Percentiles rank a stretch among this genome's conserved stretches.
These are phyloP conservation scores for Knipowitschia caucasica DNA, from an alignment of 2,797 vertebrate species.

Conservation along the genomic window DNA sequence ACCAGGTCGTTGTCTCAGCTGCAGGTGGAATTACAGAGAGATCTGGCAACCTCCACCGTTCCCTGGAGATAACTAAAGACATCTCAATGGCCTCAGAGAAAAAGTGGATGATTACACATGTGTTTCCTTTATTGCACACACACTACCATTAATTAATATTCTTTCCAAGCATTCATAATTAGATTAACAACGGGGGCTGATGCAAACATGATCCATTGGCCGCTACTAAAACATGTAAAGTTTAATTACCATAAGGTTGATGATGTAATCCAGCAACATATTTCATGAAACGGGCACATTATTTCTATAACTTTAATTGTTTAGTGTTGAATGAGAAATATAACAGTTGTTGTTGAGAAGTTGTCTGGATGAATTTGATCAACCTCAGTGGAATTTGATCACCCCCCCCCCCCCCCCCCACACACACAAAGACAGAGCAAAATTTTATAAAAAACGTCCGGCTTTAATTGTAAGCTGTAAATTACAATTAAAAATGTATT, in stretches of 20 bases:
- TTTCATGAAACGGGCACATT: background rate
- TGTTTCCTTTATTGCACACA: background rate
- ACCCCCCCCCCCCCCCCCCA: too few species aligned
- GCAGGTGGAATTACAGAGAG: conserved; percentile 61
- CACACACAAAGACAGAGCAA: too few species aligned
- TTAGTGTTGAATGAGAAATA: background rate
- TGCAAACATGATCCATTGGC: background rate
- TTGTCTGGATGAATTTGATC: too few species aligned
- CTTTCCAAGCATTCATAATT: background rate
- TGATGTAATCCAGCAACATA: conserved; percentile 1
- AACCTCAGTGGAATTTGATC: too few species aligned
- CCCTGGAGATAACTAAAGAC: background rate
- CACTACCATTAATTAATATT: background rate
- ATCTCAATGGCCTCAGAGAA: background rate
- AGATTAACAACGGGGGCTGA: background rate
- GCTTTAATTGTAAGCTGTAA: too few species aligned
- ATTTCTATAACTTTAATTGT: background rate
- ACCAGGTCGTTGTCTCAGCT: conserved; percentile 38
- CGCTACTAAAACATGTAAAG: background rate
- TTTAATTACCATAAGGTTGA: background rate
- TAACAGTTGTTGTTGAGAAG: too few species aligned
- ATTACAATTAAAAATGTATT: background rate
- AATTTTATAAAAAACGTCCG: too few species aligned
- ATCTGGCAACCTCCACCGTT: conserved; percentile 21
- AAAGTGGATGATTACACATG: background rate